These are phyloP conservation scores for Canis aureus DNA, from an alignment of 2,113 vertebrate species.

Conservation along the genomic window DNA sequence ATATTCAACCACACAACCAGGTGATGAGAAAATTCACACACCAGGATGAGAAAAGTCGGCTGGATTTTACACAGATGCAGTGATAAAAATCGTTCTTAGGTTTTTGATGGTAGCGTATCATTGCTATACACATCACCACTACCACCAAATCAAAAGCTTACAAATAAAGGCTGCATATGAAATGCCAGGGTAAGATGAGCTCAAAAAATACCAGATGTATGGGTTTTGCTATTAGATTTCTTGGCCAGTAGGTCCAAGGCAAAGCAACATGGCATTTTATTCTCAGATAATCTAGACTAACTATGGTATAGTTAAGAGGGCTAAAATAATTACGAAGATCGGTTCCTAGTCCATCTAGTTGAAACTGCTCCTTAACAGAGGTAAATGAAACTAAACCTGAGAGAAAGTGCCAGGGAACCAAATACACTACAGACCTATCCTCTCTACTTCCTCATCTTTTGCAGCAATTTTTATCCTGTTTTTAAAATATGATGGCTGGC, in stretches of 20 bases:
- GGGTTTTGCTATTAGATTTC: background rate
- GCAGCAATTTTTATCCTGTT: background rate
- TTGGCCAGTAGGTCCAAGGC: background rate
- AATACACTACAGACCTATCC: background rate
- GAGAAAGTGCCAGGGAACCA: background rate
- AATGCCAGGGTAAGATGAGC: background rate
- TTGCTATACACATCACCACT: too few species aligned
- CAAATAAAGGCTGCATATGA: background rate
- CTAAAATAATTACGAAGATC: background rate
- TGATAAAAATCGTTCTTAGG: background rate
- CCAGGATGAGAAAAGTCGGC: background rate
- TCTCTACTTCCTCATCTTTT: background rate
- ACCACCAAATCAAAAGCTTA: background rate
- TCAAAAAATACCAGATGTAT: background rate
- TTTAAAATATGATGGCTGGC: background rate
- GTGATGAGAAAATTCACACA: background rate
- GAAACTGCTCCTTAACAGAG: background rate
- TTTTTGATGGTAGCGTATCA: background rate
- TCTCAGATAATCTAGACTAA: background rate
- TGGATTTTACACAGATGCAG: background rate
- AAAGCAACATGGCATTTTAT: background rate
- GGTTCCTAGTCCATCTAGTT: background rate
- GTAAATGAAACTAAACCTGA: background rate
- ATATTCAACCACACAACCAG: constrained; percentile 53
- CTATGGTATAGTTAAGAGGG: background rate